A percentile compares a stretch with the other conserved stretches of the same genome.
phyloP scores from a whole-genome alignment of 37 sponge, comb jelly and placozoan species.

The Lycopodina hypogea region DNA sequence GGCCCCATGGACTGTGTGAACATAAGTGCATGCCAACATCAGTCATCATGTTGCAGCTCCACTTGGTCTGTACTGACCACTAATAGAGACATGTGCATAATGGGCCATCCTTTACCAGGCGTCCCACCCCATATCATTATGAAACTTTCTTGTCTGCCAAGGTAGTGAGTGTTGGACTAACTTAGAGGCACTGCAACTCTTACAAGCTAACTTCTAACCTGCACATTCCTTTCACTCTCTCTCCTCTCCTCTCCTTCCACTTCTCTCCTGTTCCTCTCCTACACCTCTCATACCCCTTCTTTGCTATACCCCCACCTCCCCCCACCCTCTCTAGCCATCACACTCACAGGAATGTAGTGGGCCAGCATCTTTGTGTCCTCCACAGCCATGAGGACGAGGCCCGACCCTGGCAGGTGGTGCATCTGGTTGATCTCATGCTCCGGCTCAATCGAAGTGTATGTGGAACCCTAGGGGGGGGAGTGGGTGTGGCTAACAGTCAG shows the following conservation, averaged over 20 bases:
- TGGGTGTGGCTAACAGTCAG: not conserved
- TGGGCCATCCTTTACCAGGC: not conserved
- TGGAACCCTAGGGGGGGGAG: slow-evolving; percentile 54
- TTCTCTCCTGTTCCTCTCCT: no score
- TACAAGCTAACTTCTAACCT: not conserved
- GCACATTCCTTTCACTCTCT: not conserved
- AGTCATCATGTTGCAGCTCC: no score
- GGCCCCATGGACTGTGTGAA: slow-evolving; percentile 72
- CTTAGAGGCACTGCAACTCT: no score
- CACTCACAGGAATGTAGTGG: slow-evolving; percentile 86
- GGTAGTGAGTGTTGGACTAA: no score
- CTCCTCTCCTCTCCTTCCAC: not conserved
- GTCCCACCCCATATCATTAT: no score
- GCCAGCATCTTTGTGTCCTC: slow-evolving; percentile 78
- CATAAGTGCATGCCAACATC: not conserved
- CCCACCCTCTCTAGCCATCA: no score
- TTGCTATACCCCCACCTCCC: no score
- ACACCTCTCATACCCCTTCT: no score
- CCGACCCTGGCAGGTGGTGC: slow-evolving; percentile 57
- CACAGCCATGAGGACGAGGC: slow-evolving; percentile 80
- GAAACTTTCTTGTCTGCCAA: no score
- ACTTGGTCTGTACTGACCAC: no score
- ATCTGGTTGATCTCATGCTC: slow-evolving; percentile 67
- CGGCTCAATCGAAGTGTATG: slow-evolving; percentile 82
- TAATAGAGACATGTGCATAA: not conserved